These are phyloP conservation scores for Melieria omissa DNA, from an alignment of 2,888 invertebrate species.

Conservation along the genomic window DNA sequence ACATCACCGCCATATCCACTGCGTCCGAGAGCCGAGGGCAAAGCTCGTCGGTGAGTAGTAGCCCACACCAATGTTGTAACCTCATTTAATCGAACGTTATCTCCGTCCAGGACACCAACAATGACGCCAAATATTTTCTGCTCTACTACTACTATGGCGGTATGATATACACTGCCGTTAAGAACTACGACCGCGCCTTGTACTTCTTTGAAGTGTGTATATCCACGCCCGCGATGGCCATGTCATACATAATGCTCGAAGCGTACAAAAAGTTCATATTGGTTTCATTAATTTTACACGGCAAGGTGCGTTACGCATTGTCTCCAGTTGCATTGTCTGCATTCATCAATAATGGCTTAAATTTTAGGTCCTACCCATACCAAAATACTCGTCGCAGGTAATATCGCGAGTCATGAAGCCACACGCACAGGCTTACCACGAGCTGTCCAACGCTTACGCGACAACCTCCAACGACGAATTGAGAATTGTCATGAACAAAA, in stretches of 20 bases:
- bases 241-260: constrained; percentile 97
- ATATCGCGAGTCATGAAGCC: constrained; percentile 87
- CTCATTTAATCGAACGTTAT: constrained; percentile 17
- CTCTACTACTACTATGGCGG: constrained; percentile 97
- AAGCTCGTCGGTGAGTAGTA: constrained; percentile 32
- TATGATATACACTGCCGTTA: constrained; percentile 94
- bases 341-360: constrained; percentile 10
- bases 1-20: constrained; percentile 88
- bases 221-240: constrained; percentile 93
- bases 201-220: constrained; percentile 97
- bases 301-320: constrained; percentile 74
- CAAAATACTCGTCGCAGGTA: constrained; percentile 93
- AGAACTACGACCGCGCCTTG: constrained; percentile 91
- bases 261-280: constrained; percentile 97
- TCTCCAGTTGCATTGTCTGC: background rate
- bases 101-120: constrained; percentile 74
- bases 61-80: background rate
- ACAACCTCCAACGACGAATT: constrained; percentile 79
- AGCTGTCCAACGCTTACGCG: constrained; percentile 84
- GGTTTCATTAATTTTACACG: constrained; percentile 89
- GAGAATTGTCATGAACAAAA: constrained; percentile 77
- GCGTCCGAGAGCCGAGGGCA: constrained; percentile 65
- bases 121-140: constrained; percentile 77
- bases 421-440: constrained; percentile 87
- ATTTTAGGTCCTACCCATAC: constrained; percentile 74